A percentile compares a stretch with the other conserved stretches of the same genome.
Conservation (phyloP, 53 echinoderm and acorn worm genomes). For the Apostichopus leukothele region DNA sequence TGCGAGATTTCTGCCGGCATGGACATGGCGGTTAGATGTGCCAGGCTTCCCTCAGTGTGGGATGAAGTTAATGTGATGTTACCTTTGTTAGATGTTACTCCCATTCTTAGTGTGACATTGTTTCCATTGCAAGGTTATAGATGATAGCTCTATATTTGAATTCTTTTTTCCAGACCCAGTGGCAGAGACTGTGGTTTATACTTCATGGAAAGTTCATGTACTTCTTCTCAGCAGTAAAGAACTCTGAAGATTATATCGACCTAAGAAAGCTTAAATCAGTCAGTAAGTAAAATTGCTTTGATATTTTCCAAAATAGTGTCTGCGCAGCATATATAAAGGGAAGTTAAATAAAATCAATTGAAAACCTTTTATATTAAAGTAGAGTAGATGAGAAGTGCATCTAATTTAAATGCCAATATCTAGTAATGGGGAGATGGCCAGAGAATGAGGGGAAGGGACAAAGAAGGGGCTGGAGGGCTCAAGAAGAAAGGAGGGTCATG, state of each 20-base stretch:
- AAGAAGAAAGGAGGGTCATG: neutral
- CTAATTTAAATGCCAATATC: no score
- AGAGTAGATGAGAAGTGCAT: no score
- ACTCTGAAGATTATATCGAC: slow-evolving; percentile 78
- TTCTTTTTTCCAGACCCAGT: slow-evolving; percentile 61
- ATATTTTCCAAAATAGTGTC: no score
- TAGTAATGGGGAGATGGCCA: neutral
- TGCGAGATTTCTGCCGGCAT: no score
- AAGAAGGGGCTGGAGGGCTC: neutral
- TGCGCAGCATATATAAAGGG: no score
- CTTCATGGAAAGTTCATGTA: slow-evolving; percentile 74
- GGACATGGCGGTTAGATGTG: no score
- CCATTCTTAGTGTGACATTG: no score
- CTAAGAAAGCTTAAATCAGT: slow-evolving; percentile 78
- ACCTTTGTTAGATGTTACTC: no score
- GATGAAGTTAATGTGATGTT: no score
- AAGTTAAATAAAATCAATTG: no score
- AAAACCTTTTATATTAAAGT: no score
- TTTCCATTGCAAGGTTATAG: neutral
- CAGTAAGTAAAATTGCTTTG: slow-evolving; percentile 62
- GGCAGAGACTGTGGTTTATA: slow-evolving; percentile 90
- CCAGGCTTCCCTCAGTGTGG: no score
- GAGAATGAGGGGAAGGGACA: neutral
- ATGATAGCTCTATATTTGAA: neutral
- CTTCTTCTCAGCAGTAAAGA: slow-evolving; percentile 70